Conservation (phyloP, 2,113 vertebrate species). For the Misgurnus mizolepis region DNA sequence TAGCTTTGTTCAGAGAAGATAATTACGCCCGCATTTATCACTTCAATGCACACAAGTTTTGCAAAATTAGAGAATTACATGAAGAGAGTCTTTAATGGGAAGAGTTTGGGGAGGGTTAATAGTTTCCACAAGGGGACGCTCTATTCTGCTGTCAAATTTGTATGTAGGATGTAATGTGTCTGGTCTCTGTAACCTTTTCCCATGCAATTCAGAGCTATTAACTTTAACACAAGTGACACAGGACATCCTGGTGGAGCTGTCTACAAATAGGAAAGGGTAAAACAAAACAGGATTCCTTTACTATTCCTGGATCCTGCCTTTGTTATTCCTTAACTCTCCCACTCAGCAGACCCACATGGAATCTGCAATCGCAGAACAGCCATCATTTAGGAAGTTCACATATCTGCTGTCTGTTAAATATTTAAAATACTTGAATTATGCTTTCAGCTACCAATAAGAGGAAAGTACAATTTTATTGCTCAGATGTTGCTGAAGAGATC, state of each 20-base stretch:
- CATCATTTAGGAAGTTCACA: not conserved
- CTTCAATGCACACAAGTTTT: not conserved
- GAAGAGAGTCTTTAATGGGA: not conserved
- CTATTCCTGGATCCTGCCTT: constrained; percentile 45
- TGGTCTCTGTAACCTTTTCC: constrained; percentile 39
- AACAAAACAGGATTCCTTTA: constrained; percentile 28
- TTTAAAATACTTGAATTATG: too few species aligned
- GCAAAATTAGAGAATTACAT: constrained; percentile 11
- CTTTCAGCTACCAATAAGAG: too few species aligned
- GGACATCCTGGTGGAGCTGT: constrained; percentile 25
- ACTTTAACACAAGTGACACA: constrained; percentile 26
- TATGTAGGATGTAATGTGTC: constrained; percentile 46
- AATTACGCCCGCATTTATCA: not conserved
- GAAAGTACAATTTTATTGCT: too few species aligned
- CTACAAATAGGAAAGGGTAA: constrained; percentile 14
- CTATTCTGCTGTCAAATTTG: constrained; percentile 33
- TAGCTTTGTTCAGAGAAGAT: constrained; percentile 31
- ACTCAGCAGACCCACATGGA: not conserved
- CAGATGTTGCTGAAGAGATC: too few species aligned
- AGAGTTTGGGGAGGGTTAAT: not conserved
- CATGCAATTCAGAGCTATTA: constrained; percentile 7
- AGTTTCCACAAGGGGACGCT: constrained; percentile 49
- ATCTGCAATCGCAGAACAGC: not conserved
- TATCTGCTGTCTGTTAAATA: not conserved
- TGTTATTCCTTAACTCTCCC: not conserved